phyloP scores from a whole-genome alignment of 2,797 vertebrate genomes.

The Cossypha polioptera region DNA sequence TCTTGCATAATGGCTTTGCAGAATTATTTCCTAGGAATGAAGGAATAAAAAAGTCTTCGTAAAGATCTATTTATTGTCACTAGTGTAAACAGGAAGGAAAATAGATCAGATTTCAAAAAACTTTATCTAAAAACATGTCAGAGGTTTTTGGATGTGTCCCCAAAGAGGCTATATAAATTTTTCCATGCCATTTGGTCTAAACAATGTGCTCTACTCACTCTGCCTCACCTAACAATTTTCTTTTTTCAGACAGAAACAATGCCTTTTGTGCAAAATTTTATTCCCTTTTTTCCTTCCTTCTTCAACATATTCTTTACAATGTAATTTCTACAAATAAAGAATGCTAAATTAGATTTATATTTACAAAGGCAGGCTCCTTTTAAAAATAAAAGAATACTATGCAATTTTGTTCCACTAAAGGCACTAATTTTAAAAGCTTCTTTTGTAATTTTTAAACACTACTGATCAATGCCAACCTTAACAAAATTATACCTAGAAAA shows the following conservation, averaged over 20 bases:
- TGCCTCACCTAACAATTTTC: background rate
- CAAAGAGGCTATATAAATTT: background rate
- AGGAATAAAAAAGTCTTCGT: background rate
- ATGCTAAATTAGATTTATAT: background rate
- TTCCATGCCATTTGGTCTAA: background rate
- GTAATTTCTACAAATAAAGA: background rate
- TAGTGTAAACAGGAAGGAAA: background rate
- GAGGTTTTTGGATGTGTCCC: accelerated
- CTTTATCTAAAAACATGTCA: background rate
- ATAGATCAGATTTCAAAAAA: background rate
- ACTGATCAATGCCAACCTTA: background rate
- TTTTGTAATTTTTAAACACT: background rate
- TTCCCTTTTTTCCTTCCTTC: background rate
- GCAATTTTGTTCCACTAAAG: background rate
- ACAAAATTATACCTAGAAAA: background rate
- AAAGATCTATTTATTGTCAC: background rate
- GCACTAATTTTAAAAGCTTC: background rate
- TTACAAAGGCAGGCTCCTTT: background rate
- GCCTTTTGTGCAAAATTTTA: background rate
- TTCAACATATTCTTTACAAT: background rate
- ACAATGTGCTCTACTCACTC: background rate
- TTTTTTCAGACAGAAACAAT: background rate
- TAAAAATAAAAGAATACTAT: background rate
- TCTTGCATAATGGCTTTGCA: background rate
- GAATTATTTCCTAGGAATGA: background rate